Conservation (phyloP, 2,113 vertebrate species). For the Thomomys bottae region DNA sequence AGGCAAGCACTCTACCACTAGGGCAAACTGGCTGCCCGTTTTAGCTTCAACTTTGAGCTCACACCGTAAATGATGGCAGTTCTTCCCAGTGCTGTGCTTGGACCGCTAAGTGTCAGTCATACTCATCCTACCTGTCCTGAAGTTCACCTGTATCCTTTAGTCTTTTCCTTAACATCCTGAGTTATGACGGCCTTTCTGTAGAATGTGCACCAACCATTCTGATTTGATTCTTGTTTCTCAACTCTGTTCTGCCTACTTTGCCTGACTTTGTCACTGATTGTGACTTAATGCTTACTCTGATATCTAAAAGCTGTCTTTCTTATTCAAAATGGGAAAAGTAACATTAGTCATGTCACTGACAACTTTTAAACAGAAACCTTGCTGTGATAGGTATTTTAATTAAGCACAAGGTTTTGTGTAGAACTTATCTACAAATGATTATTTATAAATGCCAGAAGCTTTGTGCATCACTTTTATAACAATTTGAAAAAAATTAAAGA, state of each 20-base stretch:
- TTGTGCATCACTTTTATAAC: no score
- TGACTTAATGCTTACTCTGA: neutral
- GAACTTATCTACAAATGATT: neutral
- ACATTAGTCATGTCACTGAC: neutral
- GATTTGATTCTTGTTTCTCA: neutral
- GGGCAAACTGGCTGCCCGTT: no score
- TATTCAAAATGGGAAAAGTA: neutral
- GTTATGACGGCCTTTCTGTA: neutral
- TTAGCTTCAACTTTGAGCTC: neutral
- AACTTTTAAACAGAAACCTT: neutral
- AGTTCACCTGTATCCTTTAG: neutral
- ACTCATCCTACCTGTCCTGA: neutral
- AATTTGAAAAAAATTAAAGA: no score
- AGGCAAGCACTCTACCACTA: no score
- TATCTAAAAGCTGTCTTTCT: slow-evolving; percentile 16
- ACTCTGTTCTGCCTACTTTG: neutral
- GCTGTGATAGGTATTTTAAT: neutral
- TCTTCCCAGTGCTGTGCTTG: neutral
- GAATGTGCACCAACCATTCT: neutral
- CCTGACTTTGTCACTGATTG: slow-evolving; percentile 12
- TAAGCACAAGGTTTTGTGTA: neutral
- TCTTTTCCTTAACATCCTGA: neutral
- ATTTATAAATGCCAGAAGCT: neutral
- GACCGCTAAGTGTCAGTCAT: neutral
- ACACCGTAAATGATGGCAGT: neutral